These are phyloP conservation scores for Daboia siamensis DNA, from an alignment of 2,113 vertebrate species.

Conservation along the genomic window DNA sequence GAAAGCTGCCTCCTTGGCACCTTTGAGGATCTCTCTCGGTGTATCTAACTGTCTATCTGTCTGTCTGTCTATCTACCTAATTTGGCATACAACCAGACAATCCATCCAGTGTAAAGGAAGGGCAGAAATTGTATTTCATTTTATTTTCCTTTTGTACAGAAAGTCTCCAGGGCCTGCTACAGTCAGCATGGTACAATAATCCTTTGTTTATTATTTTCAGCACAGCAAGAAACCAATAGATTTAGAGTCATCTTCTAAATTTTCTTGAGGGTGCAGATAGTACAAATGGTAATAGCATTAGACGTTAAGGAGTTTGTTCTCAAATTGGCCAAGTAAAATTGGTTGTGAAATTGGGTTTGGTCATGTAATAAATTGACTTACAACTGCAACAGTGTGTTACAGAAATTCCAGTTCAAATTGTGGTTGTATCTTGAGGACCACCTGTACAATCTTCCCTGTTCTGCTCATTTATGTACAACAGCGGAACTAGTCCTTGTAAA, in stretches of 20 bases:
- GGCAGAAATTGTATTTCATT: not conserved
- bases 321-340: not conserved
- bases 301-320: not conserved
- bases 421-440: not conserved
- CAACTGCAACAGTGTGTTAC: not conserved
- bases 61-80: not conserved
- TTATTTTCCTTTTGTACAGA: not conserved
- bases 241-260: not conserved
- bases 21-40: not conserved
- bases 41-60: not conserved
- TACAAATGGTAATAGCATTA: not conserved
- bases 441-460: not conserved
- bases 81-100: not conserved
- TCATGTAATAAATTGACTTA: not conserved
- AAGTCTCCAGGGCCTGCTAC: not conserved
- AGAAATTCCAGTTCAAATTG: not conserved
- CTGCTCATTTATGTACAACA: not conserved
- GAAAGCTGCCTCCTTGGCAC: not conserved
- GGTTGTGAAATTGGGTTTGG: not conserved
- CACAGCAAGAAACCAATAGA: not conserved
- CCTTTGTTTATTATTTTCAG: not conserved
- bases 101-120: not conserved
- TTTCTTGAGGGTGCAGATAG: not conserved
- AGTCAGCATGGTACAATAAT: not conserved
- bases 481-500: not conserved